Evolutionary conservation across 2,888 invertebrate genomes (phyloP).

Genomic region (Eupithecia vulgata): DNA sequence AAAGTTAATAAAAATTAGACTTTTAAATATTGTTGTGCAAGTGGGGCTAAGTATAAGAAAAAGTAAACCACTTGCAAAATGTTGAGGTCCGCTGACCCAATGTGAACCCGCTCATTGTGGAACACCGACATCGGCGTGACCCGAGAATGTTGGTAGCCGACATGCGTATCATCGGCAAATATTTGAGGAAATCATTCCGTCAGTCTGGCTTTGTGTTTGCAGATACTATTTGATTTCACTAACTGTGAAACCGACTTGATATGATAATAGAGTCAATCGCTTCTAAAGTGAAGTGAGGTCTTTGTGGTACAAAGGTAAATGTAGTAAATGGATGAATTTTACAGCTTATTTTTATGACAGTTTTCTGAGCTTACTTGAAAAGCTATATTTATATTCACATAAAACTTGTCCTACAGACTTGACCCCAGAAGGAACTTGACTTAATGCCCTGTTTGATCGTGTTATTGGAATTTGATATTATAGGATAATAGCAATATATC

Average conservation of each 20-base stretch:
- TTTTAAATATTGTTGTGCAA: too few relatives aligned
- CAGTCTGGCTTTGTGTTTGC: neutral
- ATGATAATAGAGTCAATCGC: conserved; percentile 3
- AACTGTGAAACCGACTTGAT: neutral
- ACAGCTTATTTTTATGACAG: neutral
- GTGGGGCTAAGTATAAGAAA: neutral
- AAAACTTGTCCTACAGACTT: neutral
- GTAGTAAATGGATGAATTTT: neutral
- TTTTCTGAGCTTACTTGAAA: too few relatives aligned
- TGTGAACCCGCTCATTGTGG: conserved; percentile 24
- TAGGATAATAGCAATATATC: neutral
- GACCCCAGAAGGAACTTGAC: neutral
- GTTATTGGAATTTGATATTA: neutral
- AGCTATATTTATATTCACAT: too few relatives aligned
- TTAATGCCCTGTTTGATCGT: neutral
- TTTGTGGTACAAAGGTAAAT: neutral
- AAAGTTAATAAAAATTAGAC: too few relatives aligned
- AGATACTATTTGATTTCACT: neutral
- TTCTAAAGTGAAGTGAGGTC: neutral
- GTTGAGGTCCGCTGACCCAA: conserved; percentile 18
- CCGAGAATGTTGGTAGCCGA: conserved; percentile 13
- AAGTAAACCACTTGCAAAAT: conserved; percentile 4
- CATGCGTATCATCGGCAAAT: conserved; percentile 22
- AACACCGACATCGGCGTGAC: conserved; percentile 16
- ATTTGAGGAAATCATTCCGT: conserved; percentile 16